Conservation (phyloP, 2,888 invertebrate species). For the Stegana nigrithorax region DNA sequence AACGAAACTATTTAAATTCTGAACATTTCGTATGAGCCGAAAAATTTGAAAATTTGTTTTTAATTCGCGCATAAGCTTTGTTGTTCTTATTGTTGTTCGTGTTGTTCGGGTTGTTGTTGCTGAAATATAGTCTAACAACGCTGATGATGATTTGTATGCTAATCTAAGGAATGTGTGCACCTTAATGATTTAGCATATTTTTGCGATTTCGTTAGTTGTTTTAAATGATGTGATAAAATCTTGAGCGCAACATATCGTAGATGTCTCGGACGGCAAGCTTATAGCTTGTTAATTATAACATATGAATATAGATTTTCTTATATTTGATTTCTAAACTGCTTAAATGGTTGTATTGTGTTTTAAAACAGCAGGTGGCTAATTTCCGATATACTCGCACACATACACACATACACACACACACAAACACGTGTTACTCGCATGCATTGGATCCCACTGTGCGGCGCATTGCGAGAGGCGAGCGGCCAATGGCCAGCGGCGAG, state of each 20-base stretch:
- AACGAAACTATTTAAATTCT: not conserved
- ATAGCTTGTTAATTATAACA: constrained; percentile 1
- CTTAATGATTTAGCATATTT: constrained; percentile 46
- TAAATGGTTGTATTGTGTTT: constrained; percentile 19
- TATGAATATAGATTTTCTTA: not conserved
- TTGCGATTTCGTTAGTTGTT: constrained; percentile 54
- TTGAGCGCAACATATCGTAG: constrained; percentile 28
- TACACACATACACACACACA: not conserved
- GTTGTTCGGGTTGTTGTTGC: no score
- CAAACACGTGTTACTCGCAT: no score
- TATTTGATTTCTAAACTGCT: not conserved
- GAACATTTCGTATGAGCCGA: not conserved
- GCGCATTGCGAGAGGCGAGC: no score
- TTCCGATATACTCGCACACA: not conserved
- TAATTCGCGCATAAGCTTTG: no score
- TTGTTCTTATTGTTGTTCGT: no score
- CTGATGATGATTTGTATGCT: constrained; percentile 33
- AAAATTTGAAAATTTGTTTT: not conserved
- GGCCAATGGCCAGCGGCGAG: no score
- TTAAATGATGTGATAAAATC: constrained; percentile 61
- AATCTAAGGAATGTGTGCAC: constrained; percentile 27
- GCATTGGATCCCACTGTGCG: no score
- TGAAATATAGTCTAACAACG: no score
- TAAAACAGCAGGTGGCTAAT: constrained; percentile 34
- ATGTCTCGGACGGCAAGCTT: not conserved